Conservation (phyloP, 2,888 invertebrate species). For the Drosophila paranaensis region DNA sequence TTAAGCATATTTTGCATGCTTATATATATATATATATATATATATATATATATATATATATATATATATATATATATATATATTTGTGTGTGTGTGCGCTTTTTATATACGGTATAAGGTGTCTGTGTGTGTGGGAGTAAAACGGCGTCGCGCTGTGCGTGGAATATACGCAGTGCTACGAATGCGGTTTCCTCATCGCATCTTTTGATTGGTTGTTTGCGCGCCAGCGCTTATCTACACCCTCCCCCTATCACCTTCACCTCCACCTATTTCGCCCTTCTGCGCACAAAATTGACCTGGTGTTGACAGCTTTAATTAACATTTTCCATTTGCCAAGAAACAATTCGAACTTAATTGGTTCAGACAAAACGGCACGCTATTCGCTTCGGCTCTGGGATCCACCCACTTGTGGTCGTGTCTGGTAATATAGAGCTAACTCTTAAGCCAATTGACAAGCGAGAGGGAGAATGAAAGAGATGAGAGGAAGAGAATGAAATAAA, state of each 20-base stretch:
- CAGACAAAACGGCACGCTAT: conserved; percentile 24
- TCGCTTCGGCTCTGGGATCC: not conserved
- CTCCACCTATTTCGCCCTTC: not conserved
- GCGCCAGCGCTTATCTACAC: conserved; percentile 47
- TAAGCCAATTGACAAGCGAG: not conserved
- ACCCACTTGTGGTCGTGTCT: not conserved
- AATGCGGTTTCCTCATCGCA: conserved; percentile 51
- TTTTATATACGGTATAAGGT: not conserved
- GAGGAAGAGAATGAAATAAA: too few species aligned
- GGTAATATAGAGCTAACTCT: not conserved
- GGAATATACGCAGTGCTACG: conserved; percentile 57
- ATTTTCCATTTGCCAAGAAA: conserved; percentile 48
- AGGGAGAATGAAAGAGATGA: not conserved
- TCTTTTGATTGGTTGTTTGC: conserved; percentile 73
- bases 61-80: too few species aligned
- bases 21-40: too few species aligned
- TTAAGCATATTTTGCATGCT: conserved; percentile 13
- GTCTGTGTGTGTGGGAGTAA: conserved; percentile 10
- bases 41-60: too few species aligned
- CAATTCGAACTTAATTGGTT: conserved; percentile 67
- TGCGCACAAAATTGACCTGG: not conserved
- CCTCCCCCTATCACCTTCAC: not conserved
- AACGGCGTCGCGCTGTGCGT: conserved; percentile 42
- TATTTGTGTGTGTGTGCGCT: too few species aligned
- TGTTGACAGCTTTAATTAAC: conserved; percentile 65